Conservation (phyloP, 2,888 invertebrate species). For the Cremastobaeus sp. region DNA sequence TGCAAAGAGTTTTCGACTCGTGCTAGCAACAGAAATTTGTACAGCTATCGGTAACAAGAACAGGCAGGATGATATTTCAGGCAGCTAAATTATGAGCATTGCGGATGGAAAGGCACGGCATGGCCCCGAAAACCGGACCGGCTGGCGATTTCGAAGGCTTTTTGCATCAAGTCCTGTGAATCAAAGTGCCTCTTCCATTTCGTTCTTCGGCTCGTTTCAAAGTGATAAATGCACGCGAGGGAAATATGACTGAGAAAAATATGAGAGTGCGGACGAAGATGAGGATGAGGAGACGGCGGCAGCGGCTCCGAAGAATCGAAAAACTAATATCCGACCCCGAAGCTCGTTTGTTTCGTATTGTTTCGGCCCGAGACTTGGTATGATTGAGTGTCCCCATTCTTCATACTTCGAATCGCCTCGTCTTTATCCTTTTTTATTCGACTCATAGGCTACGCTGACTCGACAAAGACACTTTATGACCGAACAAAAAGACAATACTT, state of each 20-base stretch:
- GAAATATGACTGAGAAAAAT: conserved; percentile 78
- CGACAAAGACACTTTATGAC: conserved; percentile 36
- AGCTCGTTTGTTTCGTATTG: conserved; percentile 78
- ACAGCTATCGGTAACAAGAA: conserved; percentile 47
- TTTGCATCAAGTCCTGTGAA: conserved; percentile 65
- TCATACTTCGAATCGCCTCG: conserved; percentile 65
- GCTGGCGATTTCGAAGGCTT: conserved; percentile 56
- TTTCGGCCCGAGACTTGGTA: conserved; percentile 76
- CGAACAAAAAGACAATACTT: conserved; percentile 28
- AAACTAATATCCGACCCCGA: conserved; percentile 78
- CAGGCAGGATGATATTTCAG: conserved; percentile 53
- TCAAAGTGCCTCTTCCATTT: conserved; percentile 64
- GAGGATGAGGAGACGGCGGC: conserved; percentile 58
- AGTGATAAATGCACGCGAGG: conserved; percentile 76
- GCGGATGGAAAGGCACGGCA: conserved; percentile 26
- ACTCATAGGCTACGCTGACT: conserved; percentile 23
- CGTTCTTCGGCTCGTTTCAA: conserved; percentile 72
- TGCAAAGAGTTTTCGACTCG: conserved; percentile 66
- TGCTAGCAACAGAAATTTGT: conserved; percentile 34
- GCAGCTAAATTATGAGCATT: conserved; percentile 53
- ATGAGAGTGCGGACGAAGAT: conserved; percentile 59
- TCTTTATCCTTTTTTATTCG: conserved; percentile 38
- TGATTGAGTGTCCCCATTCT: conserved; percentile 78
- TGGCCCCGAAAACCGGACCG: conserved; percentile 23
- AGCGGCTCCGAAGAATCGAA: conserved; percentile 73